These are phyloP conservation scores for Corydoras sp. DNA, from an alignment of 2,113 vertebrate species.

Conservation along the genomic window DNA sequence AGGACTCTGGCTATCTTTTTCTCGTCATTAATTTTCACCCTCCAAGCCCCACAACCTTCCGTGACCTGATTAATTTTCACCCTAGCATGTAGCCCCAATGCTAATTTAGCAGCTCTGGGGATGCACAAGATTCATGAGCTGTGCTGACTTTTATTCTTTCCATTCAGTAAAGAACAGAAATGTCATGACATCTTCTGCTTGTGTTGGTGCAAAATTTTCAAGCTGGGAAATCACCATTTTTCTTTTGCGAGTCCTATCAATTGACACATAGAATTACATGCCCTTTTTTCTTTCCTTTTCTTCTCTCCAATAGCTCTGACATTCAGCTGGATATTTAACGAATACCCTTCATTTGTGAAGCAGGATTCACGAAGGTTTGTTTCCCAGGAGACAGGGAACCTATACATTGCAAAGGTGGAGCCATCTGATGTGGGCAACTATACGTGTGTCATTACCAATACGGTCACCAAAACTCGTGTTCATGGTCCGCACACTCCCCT, in stretches of 20 bases:
- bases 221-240: slow-evolving; percentile 31
- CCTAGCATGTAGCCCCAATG: slow-evolving; percentile 47
- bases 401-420: slow-evolving; percentile 96
- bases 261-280: neutral
- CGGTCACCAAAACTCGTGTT: slow-evolving; percentile 79
- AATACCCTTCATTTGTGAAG: slow-evolving; percentile 84
- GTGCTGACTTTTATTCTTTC: slow-evolving; percentile 35
- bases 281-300: neutral
- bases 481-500: slow-evolving; percentile 88
- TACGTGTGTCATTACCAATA: slow-evolving; percentile 92
- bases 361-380: slow-evolving; percentile 92
- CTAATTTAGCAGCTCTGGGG: slow-evolving; percentile 38
- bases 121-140: slow-evolving; percentile 39
- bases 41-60: slow-evolving; percentile 41
- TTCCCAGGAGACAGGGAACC: slow-evolving; percentile 90
- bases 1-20: slow-evolving; percentile 39
- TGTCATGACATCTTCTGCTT: slow-evolving; percentile 40
- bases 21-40: slow-evolving; percentile 46
- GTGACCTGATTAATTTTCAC: slow-evolving; percentile 51
- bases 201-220: slow-evolving; percentile 43
- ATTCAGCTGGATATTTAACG: slow-evolving; percentile 98
- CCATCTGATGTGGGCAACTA: slow-evolving; percentile 90
- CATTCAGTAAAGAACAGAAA: slow-evolving; percentile 39
- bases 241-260: slow-evolving; percentile 31
- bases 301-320: slow-evolving; percentile 73